phyloP scores from a whole-genome alignment of 2,113 vertebrate species.

The Hydrolagus affinis region DNA sequence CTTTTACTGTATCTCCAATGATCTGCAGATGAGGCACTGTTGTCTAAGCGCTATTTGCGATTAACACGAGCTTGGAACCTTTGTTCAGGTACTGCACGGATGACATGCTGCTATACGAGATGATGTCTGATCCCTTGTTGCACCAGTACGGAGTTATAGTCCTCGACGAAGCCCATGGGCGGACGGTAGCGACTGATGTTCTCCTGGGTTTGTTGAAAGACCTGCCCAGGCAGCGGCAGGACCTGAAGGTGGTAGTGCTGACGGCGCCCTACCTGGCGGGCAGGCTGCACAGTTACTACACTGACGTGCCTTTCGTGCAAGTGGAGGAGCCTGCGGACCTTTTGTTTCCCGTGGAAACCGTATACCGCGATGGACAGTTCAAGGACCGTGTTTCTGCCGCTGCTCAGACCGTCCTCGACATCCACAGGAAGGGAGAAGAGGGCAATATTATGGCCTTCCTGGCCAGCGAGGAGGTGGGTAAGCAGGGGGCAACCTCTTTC shows the following conservation, averaged over 20 bases:
- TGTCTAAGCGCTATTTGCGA: no score
- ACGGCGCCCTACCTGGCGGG: conserved; percentile 57
- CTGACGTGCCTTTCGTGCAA: conserved; percentile 47
- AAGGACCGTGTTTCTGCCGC: conserved; percentile 48
- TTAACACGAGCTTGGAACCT: not conserved
- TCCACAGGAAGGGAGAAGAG: conserved; percentile 56
- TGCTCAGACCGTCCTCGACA: conserved; percentile 68
- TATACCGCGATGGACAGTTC: conserved; percentile 51
- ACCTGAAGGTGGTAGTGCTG: conserved; percentile 65
- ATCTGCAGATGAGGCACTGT: no score
- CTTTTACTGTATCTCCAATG: no score
- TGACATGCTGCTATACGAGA: conserved; percentile 76
- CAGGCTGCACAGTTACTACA: conserved; percentile 60
- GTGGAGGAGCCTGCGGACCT: conserved; percentile 34
- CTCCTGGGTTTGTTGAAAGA: conserved; percentile 81
- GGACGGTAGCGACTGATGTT: conserved; percentile 74
- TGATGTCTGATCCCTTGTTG: conserved; percentile 79
- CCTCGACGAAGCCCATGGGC: conserved; percentile 83
- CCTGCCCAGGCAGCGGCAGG: conserved; percentile 58
- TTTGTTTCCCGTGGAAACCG: conserved; percentile 36
- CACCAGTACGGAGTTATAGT: conserved; percentile 73
- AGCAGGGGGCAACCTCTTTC: not conserved
- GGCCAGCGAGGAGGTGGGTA: conserved; percentile 65
- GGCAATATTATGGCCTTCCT: conserved; percentile 70
- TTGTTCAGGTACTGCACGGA: conserved; percentile 77